Evolutionary conservation across 2,888 invertebrate species (phyloP).

Genomic region (Agrotis clavis): DNA sequence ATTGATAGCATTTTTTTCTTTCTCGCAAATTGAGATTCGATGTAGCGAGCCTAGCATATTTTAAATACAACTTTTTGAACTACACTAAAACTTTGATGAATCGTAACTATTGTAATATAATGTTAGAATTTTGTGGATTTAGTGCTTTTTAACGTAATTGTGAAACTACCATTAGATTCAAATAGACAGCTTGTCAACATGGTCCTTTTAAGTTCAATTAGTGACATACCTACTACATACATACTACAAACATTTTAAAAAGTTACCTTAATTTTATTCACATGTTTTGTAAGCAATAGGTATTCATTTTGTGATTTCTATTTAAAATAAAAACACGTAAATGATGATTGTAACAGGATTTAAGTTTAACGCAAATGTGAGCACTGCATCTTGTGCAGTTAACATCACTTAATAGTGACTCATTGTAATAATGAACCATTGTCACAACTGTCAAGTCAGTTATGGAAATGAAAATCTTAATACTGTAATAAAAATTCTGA

Average conservation of each 20-base stretch:
- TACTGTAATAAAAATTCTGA: slow-evolving; percentile 81
- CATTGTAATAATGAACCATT: slow-evolving; percentile 51
- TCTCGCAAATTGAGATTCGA: slow-evolving; percentile 53
- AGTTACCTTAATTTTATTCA: background rate
- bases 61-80: slow-evolving; percentile 31
- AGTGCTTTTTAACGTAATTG: slow-evolving; percentile 1
- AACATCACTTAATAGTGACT: slow-evolving; percentile 24
- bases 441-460: slow-evolving; percentile 67
- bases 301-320: background rate
- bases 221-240: too few relatives aligned
- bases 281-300: background rate
- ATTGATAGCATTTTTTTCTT: slow-evolving; percentile 70
- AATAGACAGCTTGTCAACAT: background rate
- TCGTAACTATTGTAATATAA: slow-evolving; percentile 10
- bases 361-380: background rate
- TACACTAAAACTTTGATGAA: slow-evolving; percentile 11
- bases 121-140: background rate
- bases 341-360: background rate
- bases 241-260: background rate
- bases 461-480: slow-evolving; percentile 71
- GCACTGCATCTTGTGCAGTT: slow-evolving; percentile 5
- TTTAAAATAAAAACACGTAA: background rate
- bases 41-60: slow-evolving; percentile 26
- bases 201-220: background rate
- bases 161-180: background rate